A percentile compares a stretch with the other conserved stretches of the same genome.
These are phyloP conservation scores for Marasmarcha lunaedactyla DNA, from an alignment of 2,888 invertebrate species.

Conservation along the genomic window DNA sequence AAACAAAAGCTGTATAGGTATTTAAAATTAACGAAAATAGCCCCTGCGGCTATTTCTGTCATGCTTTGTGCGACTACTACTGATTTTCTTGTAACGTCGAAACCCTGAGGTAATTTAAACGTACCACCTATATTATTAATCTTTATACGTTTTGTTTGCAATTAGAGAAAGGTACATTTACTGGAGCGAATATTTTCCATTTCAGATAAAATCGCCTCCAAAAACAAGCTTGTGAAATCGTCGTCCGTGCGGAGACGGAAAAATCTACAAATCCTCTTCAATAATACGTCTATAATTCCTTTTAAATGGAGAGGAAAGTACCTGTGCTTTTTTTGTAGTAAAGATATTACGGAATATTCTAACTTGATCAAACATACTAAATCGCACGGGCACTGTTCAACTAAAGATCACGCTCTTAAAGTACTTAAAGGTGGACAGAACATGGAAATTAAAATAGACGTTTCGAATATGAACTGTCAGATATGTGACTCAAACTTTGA, in stretches of 20 bases:
- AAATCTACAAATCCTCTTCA: slow-evolving; percentile 55
- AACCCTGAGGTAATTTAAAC: slow-evolving; percentile 31
- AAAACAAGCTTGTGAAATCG: slow-evolving; percentile 44
- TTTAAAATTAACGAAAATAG: too few relatives aligned
- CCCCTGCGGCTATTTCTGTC: too few relatives aligned
- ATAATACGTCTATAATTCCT: slow-evolving; percentile 53
- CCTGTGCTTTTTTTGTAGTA: slow-evolving; percentile 56
- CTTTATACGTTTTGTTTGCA: background rate
- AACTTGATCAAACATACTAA: slow-evolving; percentile 47
- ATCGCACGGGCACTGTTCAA: slow-evolving; percentile 47
- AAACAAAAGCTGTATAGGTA: too few relatives aligned
- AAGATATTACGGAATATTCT: slow-evolving; percentile 37
- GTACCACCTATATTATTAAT: slow-evolving; percentile 28
- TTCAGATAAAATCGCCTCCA: slow-evolving; percentile 51
- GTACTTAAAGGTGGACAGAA: slow-evolving; percentile 54
- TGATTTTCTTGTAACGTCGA: too few relatives aligned
- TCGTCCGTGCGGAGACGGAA: slow-evolving; percentile 50
- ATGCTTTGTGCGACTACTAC: too few relatives aligned
- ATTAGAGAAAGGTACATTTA: slow-evolving; percentile 49
- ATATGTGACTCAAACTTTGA: slow-evolving; percentile 35
- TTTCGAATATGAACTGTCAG: slow-evolving; percentile 44
- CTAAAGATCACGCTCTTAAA: slow-evolving; percentile 47
- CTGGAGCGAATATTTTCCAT: slow-evolving; percentile 42
- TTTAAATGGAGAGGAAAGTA: slow-evolving; percentile 65
- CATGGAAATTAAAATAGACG: slow-evolving; percentile 59